Evolutionary conservation across 2,797 vertebrate genomes (phyloP), one percentile per base, ranked within the genome.

Genomic region (Macroramphosus scolopax): DNA sequence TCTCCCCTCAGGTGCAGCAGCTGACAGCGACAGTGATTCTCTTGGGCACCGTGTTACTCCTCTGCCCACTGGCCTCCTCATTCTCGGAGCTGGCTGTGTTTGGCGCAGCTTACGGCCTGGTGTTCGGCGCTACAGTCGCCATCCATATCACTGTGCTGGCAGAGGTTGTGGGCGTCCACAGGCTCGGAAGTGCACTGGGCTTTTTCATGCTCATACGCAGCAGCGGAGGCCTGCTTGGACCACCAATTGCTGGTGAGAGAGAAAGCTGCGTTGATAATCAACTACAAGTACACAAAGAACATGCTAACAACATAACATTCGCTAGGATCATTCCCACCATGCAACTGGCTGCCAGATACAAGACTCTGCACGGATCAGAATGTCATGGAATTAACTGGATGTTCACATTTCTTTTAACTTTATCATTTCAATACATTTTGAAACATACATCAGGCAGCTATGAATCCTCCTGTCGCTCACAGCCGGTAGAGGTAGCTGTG

Each of bases 151-250:
- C 89, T 0, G 86, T 88, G 36, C 77, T 91, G 28, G 80, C 81
- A 5, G 89, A 91, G 56, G 47, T 90, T 5, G 89, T 91, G 22
- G 88, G 87, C 1, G 75, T 86, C 47, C 54, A 79, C 17, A 60
- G 78, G 70, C 82, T 92, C 3, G 86, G 89, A 35, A 90, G 86
- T 1, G 84, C 87, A 0, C 70, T 90, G 32, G 88, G 87, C 6
- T 88, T 92, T 72, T 90, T 88, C 77, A 90, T 90, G 89, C 79
- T 92, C 20, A 87, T 92, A 45, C 77, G 84, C 58, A 91, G 89
- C 62, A 78, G 71, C 11, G 87, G 89, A 49, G 89, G 88, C 25
- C 85, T 91, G 50, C 47, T 91, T 7, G 88, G 90, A 29, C 87
- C 86, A 1, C 84, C 88, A 36, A 72, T 91, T 8, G 84, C 86